Conservation (phyloP, 2,888 invertebrate genomes). For the Chymomyza fuscimana region DNA sequence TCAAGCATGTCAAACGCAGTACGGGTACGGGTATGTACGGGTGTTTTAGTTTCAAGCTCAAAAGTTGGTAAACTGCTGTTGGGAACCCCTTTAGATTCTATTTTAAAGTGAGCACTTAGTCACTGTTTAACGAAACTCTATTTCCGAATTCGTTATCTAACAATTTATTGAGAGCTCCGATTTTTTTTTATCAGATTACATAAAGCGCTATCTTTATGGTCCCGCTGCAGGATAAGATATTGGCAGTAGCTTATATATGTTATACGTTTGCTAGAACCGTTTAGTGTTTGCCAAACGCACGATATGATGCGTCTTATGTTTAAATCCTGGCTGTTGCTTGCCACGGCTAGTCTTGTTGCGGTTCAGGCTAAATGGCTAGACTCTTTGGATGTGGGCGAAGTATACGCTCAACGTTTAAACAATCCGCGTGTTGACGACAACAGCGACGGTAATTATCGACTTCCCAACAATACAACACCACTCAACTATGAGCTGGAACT, state of each 20-base stretch:
- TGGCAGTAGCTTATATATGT: slow-evolving; percentile 45
- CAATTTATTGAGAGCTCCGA: neutral
- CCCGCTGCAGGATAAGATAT: slow-evolving; percentile 39
- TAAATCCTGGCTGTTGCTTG: slow-evolving; percentile 32
- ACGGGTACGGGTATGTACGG: too few relatives aligned
- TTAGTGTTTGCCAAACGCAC: slow-evolving; percentile 27
- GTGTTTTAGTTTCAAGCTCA: too few relatives aligned
- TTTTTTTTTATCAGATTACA: slow-evolving; percentile 23
- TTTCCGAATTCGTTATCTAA: too few relatives aligned
- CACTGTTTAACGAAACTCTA: neutral
- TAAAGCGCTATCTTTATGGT: slow-evolving; percentile 44
- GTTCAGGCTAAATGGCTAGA: slow-evolving; percentile 40
- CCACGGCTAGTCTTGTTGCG: slow-evolving; percentile 23
- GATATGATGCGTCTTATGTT: slow-evolving; percentile 44
- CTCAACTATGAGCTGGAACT: slow-evolving; percentile 80
- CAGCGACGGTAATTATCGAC: slow-evolving; percentile 76
- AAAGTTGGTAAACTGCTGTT: too few relatives aligned
- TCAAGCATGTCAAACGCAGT: too few relatives aligned
- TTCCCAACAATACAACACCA: slow-evolving; percentile 82
- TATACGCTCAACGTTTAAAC: slow-evolving; percentile 17
- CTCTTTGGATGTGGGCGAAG: slow-evolving; percentile 40
- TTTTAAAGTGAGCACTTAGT: too few relatives aligned
- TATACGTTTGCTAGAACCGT: neutral
- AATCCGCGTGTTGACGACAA: slow-evolving; percentile 45
- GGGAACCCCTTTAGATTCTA: too few relatives aligned